phyloP scores from a whole-genome alignment of 2,888 invertebrate genomes.

The Leptinotarsa juncta region DNA sequence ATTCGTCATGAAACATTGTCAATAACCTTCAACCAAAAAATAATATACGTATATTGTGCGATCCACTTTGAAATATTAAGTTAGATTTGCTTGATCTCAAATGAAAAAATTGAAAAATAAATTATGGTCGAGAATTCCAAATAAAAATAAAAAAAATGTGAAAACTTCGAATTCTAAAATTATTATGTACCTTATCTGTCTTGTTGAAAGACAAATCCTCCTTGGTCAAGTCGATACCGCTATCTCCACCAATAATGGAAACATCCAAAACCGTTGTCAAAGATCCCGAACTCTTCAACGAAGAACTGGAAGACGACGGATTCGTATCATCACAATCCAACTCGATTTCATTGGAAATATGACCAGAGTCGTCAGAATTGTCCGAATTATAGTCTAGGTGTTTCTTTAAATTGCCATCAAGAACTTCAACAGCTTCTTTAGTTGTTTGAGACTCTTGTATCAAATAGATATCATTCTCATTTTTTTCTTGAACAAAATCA shows the following conservation, averaged over 20 bases:
- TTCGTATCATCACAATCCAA: slow-evolving; percentile 55
- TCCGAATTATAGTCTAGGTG: slow-evolving; percentile 71
- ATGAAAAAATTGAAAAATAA: background rate
- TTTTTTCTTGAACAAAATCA: slow-evolving; percentile 43
- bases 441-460: slow-evolving; percentile 30
- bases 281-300: slow-evolving; percentile 47
- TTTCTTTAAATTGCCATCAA: slow-evolving; percentile 38
- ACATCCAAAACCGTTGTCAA: slow-evolving; percentile 42
- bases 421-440: slow-evolving; percentile 16
- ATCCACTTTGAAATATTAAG: too few species aligned
- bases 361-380: slow-evolving; percentile 83
- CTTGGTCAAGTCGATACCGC: slow-evolving; percentile 40
- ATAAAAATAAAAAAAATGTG: slow-evolving; percentile 20
- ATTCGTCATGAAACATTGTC: too few species aligned
- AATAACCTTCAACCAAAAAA: too few species aligned
- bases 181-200: slow-evolving; percentile 32
- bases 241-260: slow-evolving; percentile 38
- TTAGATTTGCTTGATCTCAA: too few species aligned
- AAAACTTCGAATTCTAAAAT: background rate
- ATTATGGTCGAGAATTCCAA: background rate
- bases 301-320: slow-evolving; percentile 41
- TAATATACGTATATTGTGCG: too few species aligned
- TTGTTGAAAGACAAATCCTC: slow-evolving; percentile 11
- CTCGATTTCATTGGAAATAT: slow-evolving; percentile 81
- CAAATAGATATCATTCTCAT: slow-evolving; percentile 38